Evolutionary conservation across 2,797 vertebrate genomes (phyloP), one percentile per base, ranked within the genome.

Genomic region (Danio choprae): DNA sequence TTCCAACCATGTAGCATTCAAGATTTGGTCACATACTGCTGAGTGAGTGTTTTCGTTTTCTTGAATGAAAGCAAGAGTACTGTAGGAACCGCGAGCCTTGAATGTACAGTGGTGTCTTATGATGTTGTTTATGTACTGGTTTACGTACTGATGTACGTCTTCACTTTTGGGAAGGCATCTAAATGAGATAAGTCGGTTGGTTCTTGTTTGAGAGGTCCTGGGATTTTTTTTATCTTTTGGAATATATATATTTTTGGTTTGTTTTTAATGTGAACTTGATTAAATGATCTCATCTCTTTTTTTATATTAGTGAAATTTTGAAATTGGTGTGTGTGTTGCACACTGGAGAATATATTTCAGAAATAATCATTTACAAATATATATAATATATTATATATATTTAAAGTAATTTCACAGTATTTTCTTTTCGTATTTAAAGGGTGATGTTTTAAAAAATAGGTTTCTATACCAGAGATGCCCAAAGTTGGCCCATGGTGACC

Each of bases 1-100:
- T 87, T 84, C 84, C 76, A 88, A 76, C 73, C 85, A 88, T 90
- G 91, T 92, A 93, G 91, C 92, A 89, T 85, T 77, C 82, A 53
- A 69, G 69, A 85, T 85, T 29, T 84, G 18, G 43, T 73, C 58
- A 75, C 69, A 80, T 55, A 43, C 59, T 41, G 38, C 76, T 74
- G 59, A n/a, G 38, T n/a, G 11, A 67, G 59, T 63, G 67, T 73
- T 75, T 20, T 7, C 0, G 0, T 29, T 13, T 9, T 55, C 4
- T 18, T 29, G 5, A 56, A 64, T 4, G 2, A 16, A 51, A 12
- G 6, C 22, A 12, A 11, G 0, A 12, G 18, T 46, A 36, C 22
- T 56, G 11, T 1, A 9, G n/a, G 22, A 7, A 48, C 16, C 0
- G 7, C 58, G 41, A 59, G 71, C 80, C 13, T 70, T 80, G 64